Base-by-base conservation (phyloP, 92 coral and sea anemone genomes). In the Siderastrea siderea region DNA sequence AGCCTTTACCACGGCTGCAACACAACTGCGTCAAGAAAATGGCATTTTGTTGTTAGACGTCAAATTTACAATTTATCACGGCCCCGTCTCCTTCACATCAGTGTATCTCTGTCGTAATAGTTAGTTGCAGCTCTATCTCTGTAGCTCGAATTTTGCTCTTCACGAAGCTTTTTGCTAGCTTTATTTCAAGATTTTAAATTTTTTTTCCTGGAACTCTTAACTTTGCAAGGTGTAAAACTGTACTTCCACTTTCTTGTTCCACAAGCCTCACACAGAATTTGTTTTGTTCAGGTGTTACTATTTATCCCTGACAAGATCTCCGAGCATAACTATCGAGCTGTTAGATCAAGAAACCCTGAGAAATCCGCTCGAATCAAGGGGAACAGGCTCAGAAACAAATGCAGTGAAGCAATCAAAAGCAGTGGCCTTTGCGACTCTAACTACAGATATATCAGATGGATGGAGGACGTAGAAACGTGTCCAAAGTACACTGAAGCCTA, bases 271-370 rank as follows among this genome's bases (percentile, higher is more conserved):
- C 17, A 16, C 13, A 12, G 15, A 3, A 38, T 47, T 84, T 66
- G 68, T 68, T 62, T 72, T 19, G 12, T 15, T 11, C 64, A 95
- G 98, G 89, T 95, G 45, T 68, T 95, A 54, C 65, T 96, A 4
- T 91, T 93, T 66, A 77, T 95, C 52, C 94, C 95, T 7, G 96
- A 89, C 75, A 93, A 93, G 80, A 93, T 95, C 63, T 83, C 91
- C 3, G 98, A 92, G 79, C 98, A 96, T 52, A 96, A 92, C 74
- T 87, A 86, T 77, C 90, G 89, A 67, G 98, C 98, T 19, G 87
- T 95, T 52, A 96, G 98, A 38, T 91, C 93, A 17, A 91, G 80
- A 88, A 93, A 95, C 80, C 96, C 98, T 1, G 95, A 91, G 88
- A 95, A 47, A 65, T 89, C 96, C 4, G 98, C 96, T 45, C 88